These are phyloP conservation scores for Mobula birostris DNA, from an alignment of 2,113 vertebrate genomes.

Conservation along the genomic window DNA sequence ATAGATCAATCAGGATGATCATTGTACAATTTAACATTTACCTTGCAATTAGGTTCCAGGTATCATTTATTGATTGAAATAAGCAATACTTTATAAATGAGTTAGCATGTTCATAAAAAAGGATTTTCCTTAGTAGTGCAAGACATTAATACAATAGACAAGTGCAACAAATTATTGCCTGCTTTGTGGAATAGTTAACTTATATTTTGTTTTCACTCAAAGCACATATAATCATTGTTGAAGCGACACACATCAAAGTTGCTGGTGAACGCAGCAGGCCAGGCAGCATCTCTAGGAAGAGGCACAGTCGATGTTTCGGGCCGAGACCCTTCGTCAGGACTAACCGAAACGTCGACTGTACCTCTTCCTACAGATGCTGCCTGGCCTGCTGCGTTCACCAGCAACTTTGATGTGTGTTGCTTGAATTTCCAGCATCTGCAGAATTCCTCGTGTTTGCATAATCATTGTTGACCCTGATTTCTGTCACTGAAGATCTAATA, in stretches of 20 bases:
- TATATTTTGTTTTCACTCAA: neutral
- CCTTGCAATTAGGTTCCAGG: neutral
- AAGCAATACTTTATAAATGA: neutral
- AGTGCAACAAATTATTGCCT: neutral
- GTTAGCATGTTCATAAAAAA: conserved; percentile 11
- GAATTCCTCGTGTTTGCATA: too few relatives aligned
- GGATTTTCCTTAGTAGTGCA: neutral
- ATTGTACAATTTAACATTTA: neutral
- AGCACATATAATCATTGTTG: neutral
- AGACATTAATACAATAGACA: neutral
- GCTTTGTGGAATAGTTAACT: neutral
- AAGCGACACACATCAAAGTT: too few relatives aligned
- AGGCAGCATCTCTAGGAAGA: too few relatives aligned
- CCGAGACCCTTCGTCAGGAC: too few relatives aligned
- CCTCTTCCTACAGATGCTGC: too few relatives aligned
- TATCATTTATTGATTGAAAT: neutral
- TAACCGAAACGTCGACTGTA: too few relatives aligned
- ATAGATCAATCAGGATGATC: neutral
- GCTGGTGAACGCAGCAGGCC: too few relatives aligned
- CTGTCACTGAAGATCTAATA: neutral
- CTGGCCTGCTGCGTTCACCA: too few relatives aligned
- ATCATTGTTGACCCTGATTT: neutral
- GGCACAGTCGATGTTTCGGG: too few relatives aligned
- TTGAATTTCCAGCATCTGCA: too few relatives aligned
- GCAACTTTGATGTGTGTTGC: too few relatives aligned